Evolutionary conservation across 1,140 invertebrate genomes (phyloP), one percentile per base, ranked within the genome.

Genomic region (Apolygus lucorum): DNA sequence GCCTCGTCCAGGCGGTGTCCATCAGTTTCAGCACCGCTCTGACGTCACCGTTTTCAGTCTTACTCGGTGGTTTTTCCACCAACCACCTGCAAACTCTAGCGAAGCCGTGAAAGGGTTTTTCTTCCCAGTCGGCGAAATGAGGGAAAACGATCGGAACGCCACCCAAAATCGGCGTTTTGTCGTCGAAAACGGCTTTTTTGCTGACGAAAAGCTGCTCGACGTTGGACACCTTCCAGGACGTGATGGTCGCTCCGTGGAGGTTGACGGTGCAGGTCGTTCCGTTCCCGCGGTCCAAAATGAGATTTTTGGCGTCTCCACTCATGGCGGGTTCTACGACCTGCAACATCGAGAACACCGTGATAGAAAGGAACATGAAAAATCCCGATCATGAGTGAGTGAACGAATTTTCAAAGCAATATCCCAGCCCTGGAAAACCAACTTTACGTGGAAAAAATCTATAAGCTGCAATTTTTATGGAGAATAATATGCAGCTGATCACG

Each of bases 241-340:
- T 59, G 22, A 59, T 21, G 2, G 11, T 13, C 2, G 13, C 54
- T 59, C 90, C 90, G 82, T 93, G 91, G 82, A 93, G 85, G 84
- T 94, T 93, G 80, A 94, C 90, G 77, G 91, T 93, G 83, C 91
- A 93, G 78, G 92, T 93, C 80, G 92, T 94, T 84, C 93, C 93
- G 82, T 94, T 94, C 80, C 91, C 91, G 80, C 92, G 87, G 83
- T 94, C 91, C 77, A 94, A 85, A 79, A 93, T 90, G 81, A 93
- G 91, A 85, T 89, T 91, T 59, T 59, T 24, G 8, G 13, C 22
- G 22, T 59, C 22, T 17, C 22, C 54, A 21, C 54, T 59, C 54
- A 59, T 59, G 4, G 11, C 54, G 34, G 8, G 34, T 49, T 17
- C 17, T 49, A 11, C 17, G 8, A 49, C 34, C 34, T 49, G 34